Percentiles rank a stretch among this genome's conserved stretches.
Evolutionary conservation across 2,797 vertebrate genomes (phyloP).

Genomic region (Schizothorax lantsangensis): DNA sequence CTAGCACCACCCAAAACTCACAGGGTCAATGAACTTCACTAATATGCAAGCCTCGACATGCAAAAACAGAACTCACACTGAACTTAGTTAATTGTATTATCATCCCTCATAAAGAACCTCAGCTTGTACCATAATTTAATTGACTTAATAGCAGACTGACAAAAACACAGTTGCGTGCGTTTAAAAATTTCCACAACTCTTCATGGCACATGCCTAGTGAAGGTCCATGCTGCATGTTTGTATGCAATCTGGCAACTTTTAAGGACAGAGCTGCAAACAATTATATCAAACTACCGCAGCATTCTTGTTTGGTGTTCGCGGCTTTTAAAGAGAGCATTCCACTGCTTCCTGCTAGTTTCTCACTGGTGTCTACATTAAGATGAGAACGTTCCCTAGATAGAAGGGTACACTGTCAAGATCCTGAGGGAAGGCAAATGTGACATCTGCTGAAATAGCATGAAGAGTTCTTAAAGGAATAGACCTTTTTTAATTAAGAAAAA

Average conservation of each 20-base stretch:
- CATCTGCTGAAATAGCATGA: neutral
- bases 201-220: neutral
- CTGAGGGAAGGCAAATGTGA: conserved; percentile 4
- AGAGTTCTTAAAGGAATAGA: neutral
- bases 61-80: neutral
- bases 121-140: neutral
- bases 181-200: neutral
- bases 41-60: neutral
- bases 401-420: neutral
- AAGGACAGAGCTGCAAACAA: conserved; percentile 45
- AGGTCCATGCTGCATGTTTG: conserved; percentile 28
- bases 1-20: conserved; percentile 23
- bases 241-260: conserved; percentile 50
- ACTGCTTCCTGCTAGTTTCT: conserved; percentile 33
- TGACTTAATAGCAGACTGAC: neutral
- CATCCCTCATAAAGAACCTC: neutral
- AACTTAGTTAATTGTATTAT: neutral
- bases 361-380: conserved; percentile 29
- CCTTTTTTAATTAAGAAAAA: neutral
- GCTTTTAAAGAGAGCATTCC: conserved; percentile 29
- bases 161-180: neutral
- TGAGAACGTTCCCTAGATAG: neutral
- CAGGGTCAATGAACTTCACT: conserved; percentile 11
- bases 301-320: conserved; percentile 41
- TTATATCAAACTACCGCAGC: conserved; percentile 30